Evolutionary conservation across 2,113 vertebrate species (phyloP).

Genomic region (Raja brachyura): DNA sequence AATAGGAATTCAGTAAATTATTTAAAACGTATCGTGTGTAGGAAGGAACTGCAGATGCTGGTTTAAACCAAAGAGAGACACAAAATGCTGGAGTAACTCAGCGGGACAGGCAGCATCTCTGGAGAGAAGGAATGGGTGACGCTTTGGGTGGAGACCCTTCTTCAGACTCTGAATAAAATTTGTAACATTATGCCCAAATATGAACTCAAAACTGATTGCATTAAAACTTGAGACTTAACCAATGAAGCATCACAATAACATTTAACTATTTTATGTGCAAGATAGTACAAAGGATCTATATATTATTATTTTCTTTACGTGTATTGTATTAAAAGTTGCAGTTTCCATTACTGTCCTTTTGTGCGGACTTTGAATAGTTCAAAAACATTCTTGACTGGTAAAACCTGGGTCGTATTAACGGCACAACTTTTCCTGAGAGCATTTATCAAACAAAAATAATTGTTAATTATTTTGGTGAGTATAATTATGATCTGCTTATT

Average conservation of each 20-base stretch:
- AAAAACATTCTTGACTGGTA: not conserved
- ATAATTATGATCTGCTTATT: not conserved
- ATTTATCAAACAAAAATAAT: not conserved
- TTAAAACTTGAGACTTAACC: not conserved
- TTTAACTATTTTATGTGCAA: not conserved
- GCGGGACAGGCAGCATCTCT: too few relatives aligned
- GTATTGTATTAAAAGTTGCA: not conserved
- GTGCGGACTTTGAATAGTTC: not conserved
- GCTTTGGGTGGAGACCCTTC: too few relatives aligned
- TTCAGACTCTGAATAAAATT: too few relatives aligned
- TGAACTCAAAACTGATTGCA: not conserved
- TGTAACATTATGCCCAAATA: not conserved
- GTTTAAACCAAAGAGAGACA: too few relatives aligned
- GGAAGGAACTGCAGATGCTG: too few relatives aligned
- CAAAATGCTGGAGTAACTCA: too few relatives aligned
- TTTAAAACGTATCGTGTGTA: not conserved
- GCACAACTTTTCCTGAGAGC: not conserved
- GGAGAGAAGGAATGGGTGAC: too few relatives aligned
- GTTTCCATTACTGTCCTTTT: not conserved
- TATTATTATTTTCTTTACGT: not conserved
- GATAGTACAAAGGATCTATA: not conserved
- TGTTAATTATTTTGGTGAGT: not conserved
- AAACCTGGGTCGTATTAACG: not conserved
- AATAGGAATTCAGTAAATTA: not conserved
- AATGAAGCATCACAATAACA: not conserved